Evolutionary conservation across 2,888 invertebrate species (phyloP).

Genomic region (Eristalis pertinax): DNA sequence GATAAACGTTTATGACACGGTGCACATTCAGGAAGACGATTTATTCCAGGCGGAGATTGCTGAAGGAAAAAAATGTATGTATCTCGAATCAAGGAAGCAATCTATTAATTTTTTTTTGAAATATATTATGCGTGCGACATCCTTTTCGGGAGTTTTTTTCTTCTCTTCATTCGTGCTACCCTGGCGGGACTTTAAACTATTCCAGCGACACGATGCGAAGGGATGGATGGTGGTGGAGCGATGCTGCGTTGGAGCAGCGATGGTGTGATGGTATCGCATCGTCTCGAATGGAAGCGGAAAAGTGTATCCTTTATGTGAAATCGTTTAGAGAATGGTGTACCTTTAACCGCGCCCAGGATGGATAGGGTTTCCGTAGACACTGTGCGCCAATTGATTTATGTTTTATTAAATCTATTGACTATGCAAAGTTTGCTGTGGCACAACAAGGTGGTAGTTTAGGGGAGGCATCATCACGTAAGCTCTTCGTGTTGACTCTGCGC

Average conservation of each 20-base stretch:
- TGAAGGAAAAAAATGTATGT: slow-evolving; percentile 30
- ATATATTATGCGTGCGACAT: slow-evolving; percentile 72
- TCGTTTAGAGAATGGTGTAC: slow-evolving; percentile 70
- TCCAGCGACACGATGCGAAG: slow-evolving; percentile 31
- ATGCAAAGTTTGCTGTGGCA: slow-evolving; percentile 70
- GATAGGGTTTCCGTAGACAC: slow-evolving; percentile 65
- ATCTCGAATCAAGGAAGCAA: slow-evolving; percentile 70
- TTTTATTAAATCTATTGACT: slow-evolving; percentile 72
- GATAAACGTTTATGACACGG: slow-evolving; percentile 72
- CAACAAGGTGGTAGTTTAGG: slow-evolving; percentile 63
- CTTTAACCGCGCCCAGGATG: slow-evolving; percentile 70
- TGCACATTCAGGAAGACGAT: slow-evolving; percentile 72
- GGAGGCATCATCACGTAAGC: slow-evolving; percentile 64
- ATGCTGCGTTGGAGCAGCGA: not conserved
- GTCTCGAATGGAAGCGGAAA: slow-evolving; percentile 45
- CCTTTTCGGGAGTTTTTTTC: slow-evolving; percentile 37
- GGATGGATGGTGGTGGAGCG: slow-evolving; percentile 21
- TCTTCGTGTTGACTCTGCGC: slow-evolving; percentile 54
- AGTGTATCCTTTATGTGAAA: slow-evolving; percentile 69
- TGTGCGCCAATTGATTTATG: slow-evolving; percentile 68
- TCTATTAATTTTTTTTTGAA: slow-evolving; percentile 67
- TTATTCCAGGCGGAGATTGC: slow-evolving; percentile 55
- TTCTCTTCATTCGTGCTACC: not conserved
- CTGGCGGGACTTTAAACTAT: slow-evolving; percentile 55
- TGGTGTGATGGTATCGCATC: slow-evolving; percentile 34